These are phyloP conservation scores for Chelmon rostratus DNA, from an alignment of 2,797 vertebrate genomes.

Conservation along the genomic window DNA sequence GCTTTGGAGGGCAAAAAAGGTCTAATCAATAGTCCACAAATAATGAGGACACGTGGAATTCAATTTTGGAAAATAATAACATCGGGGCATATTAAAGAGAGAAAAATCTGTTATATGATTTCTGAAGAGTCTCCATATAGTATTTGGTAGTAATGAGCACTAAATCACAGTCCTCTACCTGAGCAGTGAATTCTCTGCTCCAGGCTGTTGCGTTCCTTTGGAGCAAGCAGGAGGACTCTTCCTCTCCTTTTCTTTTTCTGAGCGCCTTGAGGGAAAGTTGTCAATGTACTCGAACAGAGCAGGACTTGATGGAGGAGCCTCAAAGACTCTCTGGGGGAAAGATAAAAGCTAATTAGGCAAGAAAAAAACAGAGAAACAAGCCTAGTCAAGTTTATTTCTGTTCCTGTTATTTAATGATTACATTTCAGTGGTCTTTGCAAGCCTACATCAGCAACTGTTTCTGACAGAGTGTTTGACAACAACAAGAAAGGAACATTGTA, in stretches of 20 bases:
- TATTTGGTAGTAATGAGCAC: not conserved
- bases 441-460: not conserved
- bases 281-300: constrained; percentile 83
- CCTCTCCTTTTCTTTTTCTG: constrained; percentile 81
- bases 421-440: not conserved
- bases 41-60: not conserved
- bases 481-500: not conserved
- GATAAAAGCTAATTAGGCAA: not conserved
- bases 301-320: constrained; percentile 77
- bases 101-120: not conserved
- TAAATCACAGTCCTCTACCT: constrained; percentile 71
- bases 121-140: not conserved
- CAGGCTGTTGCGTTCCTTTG: constrained; percentile 44
- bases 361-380: no score
- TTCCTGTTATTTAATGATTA: not conserved
- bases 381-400: not conserved
- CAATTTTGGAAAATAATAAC: not conserved
- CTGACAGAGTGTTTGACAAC: no score
- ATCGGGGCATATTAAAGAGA: not conserved
- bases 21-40: not conserved
- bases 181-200: constrained; percentile 78
- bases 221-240: constrained; percentile 69
- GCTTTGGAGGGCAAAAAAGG: not conserved
- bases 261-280: constrained; percentile 81
- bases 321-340: constrained; percentile 78